These are phyloP conservation scores for Drosophila nasuta DNA, from an alignment of 1,140 invertebrate species.

Conservation along the genomic window DNA sequence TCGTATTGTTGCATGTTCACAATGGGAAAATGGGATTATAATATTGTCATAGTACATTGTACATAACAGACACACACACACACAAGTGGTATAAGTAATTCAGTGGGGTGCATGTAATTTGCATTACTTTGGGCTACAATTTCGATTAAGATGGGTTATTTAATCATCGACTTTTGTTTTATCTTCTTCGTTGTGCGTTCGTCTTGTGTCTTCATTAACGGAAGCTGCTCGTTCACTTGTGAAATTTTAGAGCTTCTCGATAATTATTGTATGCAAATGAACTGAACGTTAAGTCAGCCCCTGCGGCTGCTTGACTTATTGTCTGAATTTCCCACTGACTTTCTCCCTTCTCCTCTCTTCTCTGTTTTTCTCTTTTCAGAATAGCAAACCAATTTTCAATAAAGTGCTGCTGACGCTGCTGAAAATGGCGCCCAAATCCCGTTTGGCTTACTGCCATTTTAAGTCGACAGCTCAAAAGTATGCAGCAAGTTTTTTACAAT, in stretches of 20 bases:
- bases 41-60: neutral
- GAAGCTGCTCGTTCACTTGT: constrained; percentile 5
- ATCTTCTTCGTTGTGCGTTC: neutral
- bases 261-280: constrained; percentile 30
- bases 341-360: neutral
- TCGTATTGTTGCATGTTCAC: neutral
- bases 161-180: neutral
- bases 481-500: constrained; percentile 37
- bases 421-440: constrained; percentile 18
- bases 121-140: neutral
- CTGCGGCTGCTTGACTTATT: neutral
- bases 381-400: constrained; percentile 19
- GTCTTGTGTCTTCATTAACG: constrained; percentile 7
- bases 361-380: neutral
- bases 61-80: too few relatives aligned
- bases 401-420: constrained; percentile 21
- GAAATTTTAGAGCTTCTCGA: constrained; percentile 7
- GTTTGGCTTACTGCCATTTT: constrained; percentile 9
- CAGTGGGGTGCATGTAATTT: neutral
- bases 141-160: neutral
- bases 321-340: neutral
- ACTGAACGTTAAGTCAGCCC: neutral
- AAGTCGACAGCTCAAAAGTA: constrained; percentile 31
- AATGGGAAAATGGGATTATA: neutral
- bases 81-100: neutral